phyloP scores from a whole-genome alignment of 2,113 vertebrate genomes.

The Puntigrus tetrazona region DNA sequence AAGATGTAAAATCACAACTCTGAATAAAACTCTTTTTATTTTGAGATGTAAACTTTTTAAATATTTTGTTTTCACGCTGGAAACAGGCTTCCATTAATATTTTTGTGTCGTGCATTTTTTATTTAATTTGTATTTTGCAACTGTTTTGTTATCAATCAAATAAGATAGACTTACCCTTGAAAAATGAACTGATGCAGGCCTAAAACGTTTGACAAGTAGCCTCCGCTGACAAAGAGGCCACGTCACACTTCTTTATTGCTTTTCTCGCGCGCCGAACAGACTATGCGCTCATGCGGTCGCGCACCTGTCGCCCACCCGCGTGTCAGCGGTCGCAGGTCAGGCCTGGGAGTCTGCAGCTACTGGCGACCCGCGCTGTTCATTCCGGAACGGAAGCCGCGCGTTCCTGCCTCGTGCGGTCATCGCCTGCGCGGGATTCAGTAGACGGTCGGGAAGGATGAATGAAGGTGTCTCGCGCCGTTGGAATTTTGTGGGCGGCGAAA shows the following conservation, averaged over 20 bases:
- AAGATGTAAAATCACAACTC: too few species aligned
- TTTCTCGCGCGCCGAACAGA: conserved; percentile 19
- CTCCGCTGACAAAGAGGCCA: not conserved
- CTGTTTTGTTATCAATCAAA: not conserved
- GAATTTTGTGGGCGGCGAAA: conserved; percentile 35
- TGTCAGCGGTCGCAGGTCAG: not conserved
- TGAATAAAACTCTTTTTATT: too few species aligned
- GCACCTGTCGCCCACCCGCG: not conserved
- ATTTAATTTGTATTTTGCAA: not conserved
- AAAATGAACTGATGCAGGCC: not conserved
- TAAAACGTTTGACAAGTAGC: not conserved
- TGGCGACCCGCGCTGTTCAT: not conserved
- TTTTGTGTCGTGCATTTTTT: not conserved
- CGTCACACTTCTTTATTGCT: conserved; percentile 11
- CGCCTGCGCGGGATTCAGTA: not conserved
- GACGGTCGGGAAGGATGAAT: conserved; percentile 24
- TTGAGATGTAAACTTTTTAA: too few species aligned
- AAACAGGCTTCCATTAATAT: not conserved
- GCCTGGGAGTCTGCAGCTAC: not conserved
- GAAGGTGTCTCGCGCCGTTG: conserved; percentile 30
- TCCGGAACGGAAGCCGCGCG: conserved; percentile 21
- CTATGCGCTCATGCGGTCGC: not conserved
- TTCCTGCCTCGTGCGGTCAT: conserved; percentile 33
- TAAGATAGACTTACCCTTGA: not conserved
- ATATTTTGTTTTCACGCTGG: too few species aligned